Conservation (phyloP, 2,797 vertebrate species). For the Cottoperca gobio region DNA sequence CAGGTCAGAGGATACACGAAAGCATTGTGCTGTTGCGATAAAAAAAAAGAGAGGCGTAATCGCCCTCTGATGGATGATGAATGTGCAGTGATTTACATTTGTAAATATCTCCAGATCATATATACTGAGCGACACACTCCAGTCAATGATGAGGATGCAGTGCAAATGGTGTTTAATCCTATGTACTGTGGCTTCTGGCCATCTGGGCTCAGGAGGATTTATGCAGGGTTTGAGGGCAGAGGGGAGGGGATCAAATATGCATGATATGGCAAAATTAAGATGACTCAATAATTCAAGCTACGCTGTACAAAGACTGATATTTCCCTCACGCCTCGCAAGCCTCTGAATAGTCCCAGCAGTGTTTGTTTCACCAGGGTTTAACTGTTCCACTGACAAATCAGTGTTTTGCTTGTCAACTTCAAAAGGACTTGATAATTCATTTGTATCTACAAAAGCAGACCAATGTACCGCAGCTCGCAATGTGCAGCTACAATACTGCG, state of each 20-base stretch:
- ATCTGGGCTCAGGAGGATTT: conserved; percentile 67
- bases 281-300: conserved; percentile 40
- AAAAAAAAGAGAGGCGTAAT: conserved; percentile 26
- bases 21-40: conserved; percentile 7
- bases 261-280: conserved; percentile 69
- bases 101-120: conserved; percentile 45
- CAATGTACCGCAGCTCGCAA: not conserved
- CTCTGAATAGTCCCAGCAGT: conserved; percentile 8
- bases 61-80: conserved; percentile 25
- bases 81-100: conserved; percentile 47
- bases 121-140: conserved; percentile 29
- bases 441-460: not conserved
- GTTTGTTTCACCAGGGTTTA: not conserved
- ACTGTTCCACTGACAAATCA: not conserved
- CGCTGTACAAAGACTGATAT: conserved; percentile 30
- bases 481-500: not conserved
- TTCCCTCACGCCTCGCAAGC: not conserved
- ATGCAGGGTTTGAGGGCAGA: conserved; percentile 46
- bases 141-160: conserved; percentile 44
- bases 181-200: conserved; percentile 64
- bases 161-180: conserved; percentile 67
- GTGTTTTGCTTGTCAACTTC: not conserved
- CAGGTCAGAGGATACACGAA: conserved; percentile 40
- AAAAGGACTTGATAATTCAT: not conserved
- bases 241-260: conserved; percentile 68